Evolutionary conservation across 1,140 invertebrate species (phyloP).

Genomic region (Pseudomyrmex gracilis): DNA sequence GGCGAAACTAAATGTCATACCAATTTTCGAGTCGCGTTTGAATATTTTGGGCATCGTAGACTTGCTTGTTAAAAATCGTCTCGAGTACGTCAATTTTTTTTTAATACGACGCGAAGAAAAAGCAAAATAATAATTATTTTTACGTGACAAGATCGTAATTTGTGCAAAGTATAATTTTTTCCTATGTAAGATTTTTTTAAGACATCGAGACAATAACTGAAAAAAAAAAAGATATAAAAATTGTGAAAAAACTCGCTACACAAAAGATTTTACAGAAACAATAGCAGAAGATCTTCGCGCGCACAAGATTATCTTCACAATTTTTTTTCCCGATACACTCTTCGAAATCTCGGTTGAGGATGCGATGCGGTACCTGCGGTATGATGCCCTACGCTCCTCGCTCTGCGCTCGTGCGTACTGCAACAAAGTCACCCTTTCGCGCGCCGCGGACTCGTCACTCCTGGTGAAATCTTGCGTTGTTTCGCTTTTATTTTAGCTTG

Average conservation of each 20-base stretch:
- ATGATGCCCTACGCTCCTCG: slow-evolving; percentile 62
- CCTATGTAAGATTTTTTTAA: not conserved
- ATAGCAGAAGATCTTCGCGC: not conserved
- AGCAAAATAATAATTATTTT: not conserved
- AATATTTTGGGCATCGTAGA: not conserved
- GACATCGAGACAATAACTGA: not conserved
- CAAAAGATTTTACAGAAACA: not conserved
- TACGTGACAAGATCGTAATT: too few relatives aligned
- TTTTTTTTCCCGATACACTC: not conserved
- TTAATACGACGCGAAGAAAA: not conserved
- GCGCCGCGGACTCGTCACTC: slow-evolving; percentile 65
- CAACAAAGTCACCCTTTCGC: slow-evolving; percentile 72
- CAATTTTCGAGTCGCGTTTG: not conserved
- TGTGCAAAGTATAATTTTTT: slow-evolving; percentile 5
- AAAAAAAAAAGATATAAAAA: not conserved
- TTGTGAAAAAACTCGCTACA: too few relatives aligned
- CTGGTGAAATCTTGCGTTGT: slow-evolving; percentile 74
- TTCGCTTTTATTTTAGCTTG: slow-evolving; percentile 84
- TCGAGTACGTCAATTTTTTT: not conserved
- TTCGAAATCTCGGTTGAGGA: not conserved
- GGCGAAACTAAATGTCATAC: slow-evolving; percentile 45
- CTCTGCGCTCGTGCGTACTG: slow-evolving; percentile 75
- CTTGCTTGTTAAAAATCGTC: not conserved
- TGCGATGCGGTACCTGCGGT: slow-evolving; percentile 69
- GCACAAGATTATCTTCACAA: not conserved